A percentile compares a stretch with the other conserved stretches of the same genome.
phyloP scores from a whole-genome alignment of 1,140 invertebrate genomes.

The Lysiphlebus fabarum region DNA sequence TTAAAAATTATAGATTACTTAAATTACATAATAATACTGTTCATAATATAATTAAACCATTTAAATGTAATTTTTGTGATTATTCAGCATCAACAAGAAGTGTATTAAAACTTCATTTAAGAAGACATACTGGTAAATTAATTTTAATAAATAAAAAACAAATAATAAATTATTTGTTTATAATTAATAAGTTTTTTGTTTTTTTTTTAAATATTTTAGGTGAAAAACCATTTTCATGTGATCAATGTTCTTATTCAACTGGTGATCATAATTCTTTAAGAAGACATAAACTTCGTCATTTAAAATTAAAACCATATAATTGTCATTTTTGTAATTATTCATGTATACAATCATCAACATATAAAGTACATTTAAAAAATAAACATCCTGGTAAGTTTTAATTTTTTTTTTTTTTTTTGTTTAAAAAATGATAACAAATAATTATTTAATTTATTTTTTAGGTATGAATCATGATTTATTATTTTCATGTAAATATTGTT shows the following conservation, averaged over 20 bases:
- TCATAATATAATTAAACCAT: slow-evolving; percentile 58
- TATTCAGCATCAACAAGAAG: slow-evolving; percentile 50
- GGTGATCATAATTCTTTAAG: slow-evolving; percentile 65
- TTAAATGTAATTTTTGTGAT: slow-evolving; percentile 57
- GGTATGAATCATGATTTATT: too few species aligned
- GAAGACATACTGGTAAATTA: slow-evolving; percentile 55
- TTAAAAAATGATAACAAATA: not conserved
- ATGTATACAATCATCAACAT: slow-evolving; percentile 52
- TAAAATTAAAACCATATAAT: slow-evolving; percentile 59
- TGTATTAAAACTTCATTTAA: slow-evolving; percentile 56
- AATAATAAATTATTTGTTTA: not conserved
- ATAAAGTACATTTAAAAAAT: slow-evolving; percentile 57
- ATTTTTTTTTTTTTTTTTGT: not conserved
- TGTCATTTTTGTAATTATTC: slow-evolving; percentile 53
- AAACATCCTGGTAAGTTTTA: slow-evolving; percentile 49
- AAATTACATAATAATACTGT: slow-evolving; percentile 59
- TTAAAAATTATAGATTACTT: slow-evolving; percentile 57
- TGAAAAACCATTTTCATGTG: slow-evolving; percentile 66
- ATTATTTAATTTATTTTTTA: too few species aligned
- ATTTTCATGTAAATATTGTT: too few species aligned
- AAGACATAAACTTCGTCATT: slow-evolving; percentile 63
- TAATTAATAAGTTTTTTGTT: not conserved
- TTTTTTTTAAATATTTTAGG: slow-evolving; percentile 38
- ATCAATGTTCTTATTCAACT: slow-evolving; percentile 60
- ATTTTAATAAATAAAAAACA: not conserved